A percentile compares a stretch with the other conserved stretches of the same genome.
Conservation (phyloP, 2,888 invertebrate species). For the Andrena bicolor region DNA sequence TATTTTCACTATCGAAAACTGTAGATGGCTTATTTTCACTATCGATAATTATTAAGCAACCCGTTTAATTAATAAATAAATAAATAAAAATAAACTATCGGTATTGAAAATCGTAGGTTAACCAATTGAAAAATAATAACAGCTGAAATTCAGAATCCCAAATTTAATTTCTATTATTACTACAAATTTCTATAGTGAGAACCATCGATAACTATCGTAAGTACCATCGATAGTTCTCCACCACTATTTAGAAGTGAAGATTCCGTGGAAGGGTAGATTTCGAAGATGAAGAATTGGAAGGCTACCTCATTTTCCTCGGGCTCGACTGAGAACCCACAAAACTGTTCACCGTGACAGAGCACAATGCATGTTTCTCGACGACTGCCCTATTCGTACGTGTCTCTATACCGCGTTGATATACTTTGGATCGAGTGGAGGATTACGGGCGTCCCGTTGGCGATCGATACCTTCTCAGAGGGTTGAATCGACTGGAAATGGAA, state of each 20-base stretch:
- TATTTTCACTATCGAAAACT: no score
- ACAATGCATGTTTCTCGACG: slow-evolving; percentile 30
- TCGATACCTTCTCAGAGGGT: slow-evolving; percentile 59
- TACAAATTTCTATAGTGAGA: no score
- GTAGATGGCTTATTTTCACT: no score
- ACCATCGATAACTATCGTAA: no score
- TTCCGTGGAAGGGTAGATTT: background rate
- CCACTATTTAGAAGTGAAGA: background rate
- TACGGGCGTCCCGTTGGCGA: slow-evolving; percentile 49
- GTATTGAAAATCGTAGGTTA: no score
- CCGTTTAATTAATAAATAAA: no score
- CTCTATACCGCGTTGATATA: slow-evolving; percentile 31
- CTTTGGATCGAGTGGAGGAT: slow-evolving; percentile 59
- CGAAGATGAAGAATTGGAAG: background rate
- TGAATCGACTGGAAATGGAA: slow-evolving; percentile 53
- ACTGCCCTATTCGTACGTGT: slow-evolving; percentile 18
- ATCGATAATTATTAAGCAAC: no score
- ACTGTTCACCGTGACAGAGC: slow-evolving; percentile 44
- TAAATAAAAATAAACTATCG: no score
- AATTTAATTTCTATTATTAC: no score
- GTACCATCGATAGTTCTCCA: no score
- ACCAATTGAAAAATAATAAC: no score
- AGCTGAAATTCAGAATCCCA: no score
- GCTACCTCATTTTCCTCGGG: slow-evolving; percentile 9
- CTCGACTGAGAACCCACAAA: slow-evolving; percentile 28